Evolutionary conservation across 92 coral and sea anemone genomes (phyloP).

Genomic region (Phenganax stokvisi): DNA sequence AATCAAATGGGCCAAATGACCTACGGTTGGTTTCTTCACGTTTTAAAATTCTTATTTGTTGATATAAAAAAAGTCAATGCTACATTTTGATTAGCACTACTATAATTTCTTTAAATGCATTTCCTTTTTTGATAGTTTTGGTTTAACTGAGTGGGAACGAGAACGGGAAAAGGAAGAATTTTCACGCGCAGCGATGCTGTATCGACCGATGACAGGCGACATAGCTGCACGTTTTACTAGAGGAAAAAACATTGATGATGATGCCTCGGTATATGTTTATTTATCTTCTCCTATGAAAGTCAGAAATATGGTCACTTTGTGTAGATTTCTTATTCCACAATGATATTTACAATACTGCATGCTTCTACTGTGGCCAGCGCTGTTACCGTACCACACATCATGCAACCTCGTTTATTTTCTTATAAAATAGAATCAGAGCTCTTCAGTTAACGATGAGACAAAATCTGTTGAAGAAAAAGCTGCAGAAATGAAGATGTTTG

Average conservation of each 20-base stretch:
- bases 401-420: background rate
- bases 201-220: slow-evolving; percentile 69
- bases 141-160: slow-evolving; percentile 94
- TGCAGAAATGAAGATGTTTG: slow-evolving; percentile 82
- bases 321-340: too few species aligned
- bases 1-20: slow-evolving; percentile 38
- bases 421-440: slow-evolving; percentile 47
- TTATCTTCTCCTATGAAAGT: background rate
- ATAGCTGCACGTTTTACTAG: slow-evolving; percentile 92
- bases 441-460: slow-evolving; percentile 7
- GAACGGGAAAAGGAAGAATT: slow-evolving; percentile 95
- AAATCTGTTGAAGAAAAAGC: slow-evolving; percentile 52
- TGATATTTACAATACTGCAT: too few species aligned
- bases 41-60: background rate
- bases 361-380: too few species aligned
- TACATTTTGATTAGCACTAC: too few species aligned
- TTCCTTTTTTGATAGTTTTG: slow-evolving; percentile 36
- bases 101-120: too few species aligned
- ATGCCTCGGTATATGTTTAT: background rate
- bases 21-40: slow-evolving; percentile 43
- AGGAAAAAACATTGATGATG: slow-evolving; percentile 71
- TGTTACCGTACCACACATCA: background rate
- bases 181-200: slow-evolving; percentile 67
- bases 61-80: background rate
- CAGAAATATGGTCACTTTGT: background rate